Percentiles rank a stretch among this genome's conserved stretches.
Evolutionary conservation across 2,113 vertebrate species (phyloP).

Genomic region (Zosterops japonicus): DNA sequence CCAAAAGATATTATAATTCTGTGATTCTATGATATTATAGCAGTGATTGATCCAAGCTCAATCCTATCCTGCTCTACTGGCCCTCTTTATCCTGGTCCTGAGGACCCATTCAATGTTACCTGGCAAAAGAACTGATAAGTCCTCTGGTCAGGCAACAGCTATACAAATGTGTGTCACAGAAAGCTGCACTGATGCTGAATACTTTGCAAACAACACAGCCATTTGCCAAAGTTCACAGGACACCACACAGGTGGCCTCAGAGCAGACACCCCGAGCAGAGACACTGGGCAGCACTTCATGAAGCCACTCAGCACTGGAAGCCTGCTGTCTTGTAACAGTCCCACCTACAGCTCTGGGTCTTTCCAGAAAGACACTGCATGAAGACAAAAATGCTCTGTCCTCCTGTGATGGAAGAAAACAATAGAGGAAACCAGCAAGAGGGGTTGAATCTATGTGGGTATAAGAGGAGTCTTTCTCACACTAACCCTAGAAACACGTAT

Average conservation of each 20-base stretch:
- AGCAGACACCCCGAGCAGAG: not conserved
- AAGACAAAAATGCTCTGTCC: not conserved
- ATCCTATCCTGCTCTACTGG: not conserved
- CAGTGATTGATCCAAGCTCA: not conserved
- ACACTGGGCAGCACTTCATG: not conserved
- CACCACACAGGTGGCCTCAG: fast-evolving
- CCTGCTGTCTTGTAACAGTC: not conserved
- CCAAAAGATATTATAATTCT: not conserved
- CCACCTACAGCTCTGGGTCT: not conserved
- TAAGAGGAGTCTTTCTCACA: not conserved
- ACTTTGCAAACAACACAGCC: not conserved
- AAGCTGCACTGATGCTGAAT: not conserved
- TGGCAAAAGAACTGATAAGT: not conserved
- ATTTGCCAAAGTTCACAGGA: not conserved
- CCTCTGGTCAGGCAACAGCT: not conserved
- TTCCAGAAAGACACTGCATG: not conserved
- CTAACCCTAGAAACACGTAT: not conserved
- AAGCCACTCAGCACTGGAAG: not conserved
- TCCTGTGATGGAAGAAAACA: not conserved
- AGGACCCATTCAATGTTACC: not conserved
- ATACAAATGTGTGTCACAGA: not conserved
- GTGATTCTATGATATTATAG: not conserved
- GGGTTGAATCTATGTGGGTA: not conserved
- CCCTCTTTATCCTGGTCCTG: not conserved
- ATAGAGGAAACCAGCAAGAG: not conserved